Evolutionary conservation across 35 echinoderm and acorn worm genomes (phyloP).

Genomic region (Diadema setosum): DNA sequence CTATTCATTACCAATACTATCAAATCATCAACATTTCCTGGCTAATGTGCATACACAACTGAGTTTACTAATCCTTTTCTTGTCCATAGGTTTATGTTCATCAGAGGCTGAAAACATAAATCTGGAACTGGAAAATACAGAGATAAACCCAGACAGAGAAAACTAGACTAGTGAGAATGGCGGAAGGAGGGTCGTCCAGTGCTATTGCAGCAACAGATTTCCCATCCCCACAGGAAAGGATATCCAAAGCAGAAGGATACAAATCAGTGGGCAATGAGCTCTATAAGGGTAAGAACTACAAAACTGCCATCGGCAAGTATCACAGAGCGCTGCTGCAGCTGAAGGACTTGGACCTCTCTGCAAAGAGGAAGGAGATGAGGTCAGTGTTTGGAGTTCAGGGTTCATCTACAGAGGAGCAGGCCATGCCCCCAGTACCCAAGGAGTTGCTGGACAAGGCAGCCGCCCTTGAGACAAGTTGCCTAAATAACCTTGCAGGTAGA

Average conservation of each 20-base stretch:
- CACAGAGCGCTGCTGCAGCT: constrained; percentile 71
- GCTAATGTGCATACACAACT: too few species aligned
- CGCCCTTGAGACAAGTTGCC: constrained; percentile 38
- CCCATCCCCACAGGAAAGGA: background rate
- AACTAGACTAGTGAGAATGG: too few species aligned
- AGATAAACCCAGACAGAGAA: too few species aligned
- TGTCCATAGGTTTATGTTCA: too few species aligned
- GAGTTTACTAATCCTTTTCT: too few species aligned
- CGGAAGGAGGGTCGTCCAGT: background rate
- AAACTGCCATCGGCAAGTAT: constrained; percentile 77
- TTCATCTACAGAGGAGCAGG: background rate
- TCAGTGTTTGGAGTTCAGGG: background rate
- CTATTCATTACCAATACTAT: too few species aligned
- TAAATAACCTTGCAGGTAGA: constrained; percentile 90
- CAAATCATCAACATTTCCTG: too few species aligned
- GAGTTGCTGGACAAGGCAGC: constrained; percentile 29
- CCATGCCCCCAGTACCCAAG: constrained; percentile 2
- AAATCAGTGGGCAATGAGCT: constrained; percentile 58
- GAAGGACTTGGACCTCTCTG: constrained; percentile 40
- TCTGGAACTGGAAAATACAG: too few species aligned
- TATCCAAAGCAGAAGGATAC: constrained; percentile 56
- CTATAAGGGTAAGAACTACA: constrained; percentile 69
- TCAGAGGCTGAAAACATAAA: too few species aligned
- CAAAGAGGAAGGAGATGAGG: background rate
- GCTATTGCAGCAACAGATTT: background rate